These are phyloP conservation scores for Julus scanicus DNA, from an alignment of 2,888 invertebrate species.

Conservation along the genomic window DNA sequence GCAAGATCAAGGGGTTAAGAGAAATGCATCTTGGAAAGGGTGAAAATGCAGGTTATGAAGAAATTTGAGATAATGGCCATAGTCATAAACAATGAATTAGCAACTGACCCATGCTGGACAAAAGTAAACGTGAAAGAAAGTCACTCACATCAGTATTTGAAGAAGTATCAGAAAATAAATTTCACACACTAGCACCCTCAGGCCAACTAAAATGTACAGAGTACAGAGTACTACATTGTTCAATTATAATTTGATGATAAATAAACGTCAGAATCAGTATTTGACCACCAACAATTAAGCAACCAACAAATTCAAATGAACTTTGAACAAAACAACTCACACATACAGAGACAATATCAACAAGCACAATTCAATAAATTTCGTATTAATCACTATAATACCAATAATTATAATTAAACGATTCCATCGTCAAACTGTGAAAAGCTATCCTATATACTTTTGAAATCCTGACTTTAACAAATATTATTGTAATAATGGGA, in stretches of 20 bases:
- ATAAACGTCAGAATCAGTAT: not conserved
- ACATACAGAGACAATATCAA: not conserved
- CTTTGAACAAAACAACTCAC: not conserved
- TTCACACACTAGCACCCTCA: not conserved
- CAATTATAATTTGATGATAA: not conserved
- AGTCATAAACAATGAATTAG: not conserved
- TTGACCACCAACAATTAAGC: not conserved
- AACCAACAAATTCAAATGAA: not conserved
- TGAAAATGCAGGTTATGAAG: constrained; percentile 4
- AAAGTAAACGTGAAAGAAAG: constrained; percentile 7
- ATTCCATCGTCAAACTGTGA: not conserved
- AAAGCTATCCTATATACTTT: not conserved
- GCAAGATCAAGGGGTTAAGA: constrained; percentile 27
- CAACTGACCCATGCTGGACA: not conserved
- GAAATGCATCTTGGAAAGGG: not conserved
- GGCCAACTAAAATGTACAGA: not conserved
- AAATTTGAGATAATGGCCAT: not conserved
- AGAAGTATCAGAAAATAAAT: not conserved
- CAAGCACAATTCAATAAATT: not conserved
- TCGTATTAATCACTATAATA: not conserved
- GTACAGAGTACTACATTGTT: not conserved
- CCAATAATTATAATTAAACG: not conserved
- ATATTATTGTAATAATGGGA: not conserved
- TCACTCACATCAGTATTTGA: not conserved
- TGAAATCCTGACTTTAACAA: not conserved